A percentile compares a stretch with the other conserved stretches of the same genome.
phyloP scores from a whole-genome alignment of 2,888 invertebrate genomes.

The Pomacea canaliculata region DNA sequence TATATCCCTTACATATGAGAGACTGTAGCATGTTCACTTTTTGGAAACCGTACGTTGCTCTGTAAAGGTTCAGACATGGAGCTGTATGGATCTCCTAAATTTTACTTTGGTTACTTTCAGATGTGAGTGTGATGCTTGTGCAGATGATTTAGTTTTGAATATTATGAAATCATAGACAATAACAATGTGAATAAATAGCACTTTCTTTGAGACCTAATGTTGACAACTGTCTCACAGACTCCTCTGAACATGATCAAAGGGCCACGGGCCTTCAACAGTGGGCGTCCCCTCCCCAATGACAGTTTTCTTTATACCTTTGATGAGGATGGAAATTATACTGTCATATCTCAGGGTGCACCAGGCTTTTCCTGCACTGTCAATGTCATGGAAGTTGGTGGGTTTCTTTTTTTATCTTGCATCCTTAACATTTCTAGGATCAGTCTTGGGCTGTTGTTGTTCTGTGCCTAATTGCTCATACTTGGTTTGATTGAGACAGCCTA shows the following conservation, averaged over 20 bases:
- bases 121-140: no score
- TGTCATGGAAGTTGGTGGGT: constrained; percentile 60
- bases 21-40: no score
- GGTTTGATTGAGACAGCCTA: neutral
- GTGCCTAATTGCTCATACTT: neutral
- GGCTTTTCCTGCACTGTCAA: constrained; percentile 63
- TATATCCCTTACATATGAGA: no score
- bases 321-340: constrained; percentile 63
- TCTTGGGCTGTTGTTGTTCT: neutral
- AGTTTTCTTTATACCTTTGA: constrained; percentile 70
- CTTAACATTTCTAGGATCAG: no score
- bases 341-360: constrained; percentile 68
- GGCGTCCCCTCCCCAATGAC: constrained; percentile 63
- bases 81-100: no score
- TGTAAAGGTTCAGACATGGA: no score
- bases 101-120: no score
- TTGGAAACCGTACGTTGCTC: no score
- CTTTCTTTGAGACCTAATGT: no score
- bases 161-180: no score
- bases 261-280: constrained; percentile 68
- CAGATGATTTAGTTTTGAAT: no score
- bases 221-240: constrained; percentile 43
- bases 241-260: constrained; percentile 66
- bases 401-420: neutral
- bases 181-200: no score